Conservation (phyloP, 1,140 invertebrate species). For the Chlorops oryzae region DNA sequence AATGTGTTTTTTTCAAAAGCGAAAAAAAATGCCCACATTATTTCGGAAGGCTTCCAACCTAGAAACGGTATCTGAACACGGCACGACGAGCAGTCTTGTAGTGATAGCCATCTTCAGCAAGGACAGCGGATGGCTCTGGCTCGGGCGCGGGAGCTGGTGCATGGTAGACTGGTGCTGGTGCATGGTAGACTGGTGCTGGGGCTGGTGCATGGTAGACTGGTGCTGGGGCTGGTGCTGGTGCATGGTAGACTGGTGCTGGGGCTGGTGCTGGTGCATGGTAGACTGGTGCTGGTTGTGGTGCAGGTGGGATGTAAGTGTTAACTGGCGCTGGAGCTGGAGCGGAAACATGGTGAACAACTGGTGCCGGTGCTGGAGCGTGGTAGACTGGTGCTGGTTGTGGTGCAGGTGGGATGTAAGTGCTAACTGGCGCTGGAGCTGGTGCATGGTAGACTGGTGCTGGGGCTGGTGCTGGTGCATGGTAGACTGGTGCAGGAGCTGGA, state of each 20-base stretch:
- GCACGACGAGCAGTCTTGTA: conserved; percentile 35
- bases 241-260: neutral
- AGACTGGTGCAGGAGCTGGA: neutral
- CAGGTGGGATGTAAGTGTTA: conserved; percentile 14
- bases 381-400: conserved; percentile 8
- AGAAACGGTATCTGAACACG: conserved; percentile 31
- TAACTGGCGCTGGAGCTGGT: neutral
- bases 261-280: too few species aligned
- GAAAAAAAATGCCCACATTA: conserved; percentile 1
- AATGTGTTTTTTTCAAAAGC: too few species aligned
- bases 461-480: conserved; percentile 11
- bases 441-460: conserved; percentile 1
- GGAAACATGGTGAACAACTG: neutral
- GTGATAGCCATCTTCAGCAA: conserved; percentile 25
- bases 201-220: conserved; percentile 13
- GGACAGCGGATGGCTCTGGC: conserved; percentile 6
- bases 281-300: conserved; percentile 11
- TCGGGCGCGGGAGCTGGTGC: conserved; percentile 17
- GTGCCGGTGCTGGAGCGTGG: neutral
- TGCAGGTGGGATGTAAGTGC: conserved; percentile 15
- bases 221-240: conserved; percentile 11
- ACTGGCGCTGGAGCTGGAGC: conserved; percentile 2
- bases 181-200: neutral
- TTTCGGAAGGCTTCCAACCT: conserved; percentile 12
- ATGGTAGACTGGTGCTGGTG: conserved; percentile 8